Evolutionary conservation across 2,888 invertebrate species (phyloP), one percentile per base, ranked within the genome.

Genomic region (Luperina nickerlii): DNA sequence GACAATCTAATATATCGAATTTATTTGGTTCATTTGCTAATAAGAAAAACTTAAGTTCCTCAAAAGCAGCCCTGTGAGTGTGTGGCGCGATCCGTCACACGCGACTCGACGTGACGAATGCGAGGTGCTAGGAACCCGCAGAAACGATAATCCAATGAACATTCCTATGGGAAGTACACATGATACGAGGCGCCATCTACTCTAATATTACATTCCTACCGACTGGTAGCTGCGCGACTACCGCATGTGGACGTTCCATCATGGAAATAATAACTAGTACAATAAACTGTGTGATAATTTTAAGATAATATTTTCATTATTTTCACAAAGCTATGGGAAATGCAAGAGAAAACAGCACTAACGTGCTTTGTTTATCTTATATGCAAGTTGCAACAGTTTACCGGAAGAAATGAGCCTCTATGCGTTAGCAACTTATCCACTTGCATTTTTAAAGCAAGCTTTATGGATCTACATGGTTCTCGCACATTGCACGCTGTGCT

Each of bases 21-120:
- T 38, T 4, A 15, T 78, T 7, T 48, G 24, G 11, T n/a, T 15
- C 18, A 13, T 24, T 54, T 65, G 18, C 5, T 42, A 48, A 4
- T 62, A 67, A 48, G 62, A 45, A 48, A 69, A 62, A 38, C 60
- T 42, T 5, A 63, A 42, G n/a, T 68, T 74, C 11, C 18, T 32
- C 32, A 70, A 77, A 60, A 76, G 51, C 88, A 88, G 51, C 83
- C 89, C 89, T 89, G 76, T n/a, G 7, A 32, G 45, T 71, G 76
- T 68, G 76, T 27, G 69, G 72, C 74, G 80, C 88, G 86, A 90
- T 92, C 85, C 82, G 88, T 92, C 91, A 89, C 87, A 89, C 85
- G 75, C 84, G 87, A 87, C 84, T 80, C 86, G 80, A 87, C 90
- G 90, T 89, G 88, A 91, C 89, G 89, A 91, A 90, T 90, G 87